phyloP scores from a whole-genome alignment of 2,113 vertebrate genomes.

The Passer domesticus region DNA sequence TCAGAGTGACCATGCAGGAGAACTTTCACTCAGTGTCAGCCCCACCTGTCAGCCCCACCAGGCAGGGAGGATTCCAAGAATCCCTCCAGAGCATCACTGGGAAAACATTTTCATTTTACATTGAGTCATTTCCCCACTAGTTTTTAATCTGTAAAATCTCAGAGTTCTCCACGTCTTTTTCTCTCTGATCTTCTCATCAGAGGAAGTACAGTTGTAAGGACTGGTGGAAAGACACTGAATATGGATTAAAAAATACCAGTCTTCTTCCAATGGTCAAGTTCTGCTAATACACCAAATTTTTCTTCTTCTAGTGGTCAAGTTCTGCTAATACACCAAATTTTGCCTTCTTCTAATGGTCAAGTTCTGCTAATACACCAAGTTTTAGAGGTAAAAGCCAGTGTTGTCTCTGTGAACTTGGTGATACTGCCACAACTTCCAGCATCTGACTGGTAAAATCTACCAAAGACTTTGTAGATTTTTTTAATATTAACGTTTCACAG shows the following conservation, averaged over 20 bases:
- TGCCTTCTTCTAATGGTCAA: background rate
- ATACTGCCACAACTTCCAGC: background rate
- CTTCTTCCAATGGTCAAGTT: background rate
- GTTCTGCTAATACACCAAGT: background rate
- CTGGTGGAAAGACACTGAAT: background rate
- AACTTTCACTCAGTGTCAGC: background rate
- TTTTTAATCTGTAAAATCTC: background rate
- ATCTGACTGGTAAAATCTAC: background rate
- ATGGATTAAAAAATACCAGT: background rate
- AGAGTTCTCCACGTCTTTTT: background rate
- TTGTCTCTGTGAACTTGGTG: background rate
- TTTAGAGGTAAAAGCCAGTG: background rate
- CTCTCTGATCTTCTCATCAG: background rate
- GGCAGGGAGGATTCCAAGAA: too few species aligned
- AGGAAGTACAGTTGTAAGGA: background rate
- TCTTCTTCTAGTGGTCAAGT: background rate
- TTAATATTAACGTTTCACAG: background rate
- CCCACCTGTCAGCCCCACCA: fast-evolving
- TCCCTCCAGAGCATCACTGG: background rate
- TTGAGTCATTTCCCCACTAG: background rate
- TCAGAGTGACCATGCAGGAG: background rate
- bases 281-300: background rate
- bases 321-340: background rate
- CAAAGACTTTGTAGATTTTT: background rate
- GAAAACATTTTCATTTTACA: background rate